These are phyloP conservation scores for Potorous gilbertii DNA, from an alignment of 2,797 vertebrate genomes.

Conservation along the genomic window DNA sequence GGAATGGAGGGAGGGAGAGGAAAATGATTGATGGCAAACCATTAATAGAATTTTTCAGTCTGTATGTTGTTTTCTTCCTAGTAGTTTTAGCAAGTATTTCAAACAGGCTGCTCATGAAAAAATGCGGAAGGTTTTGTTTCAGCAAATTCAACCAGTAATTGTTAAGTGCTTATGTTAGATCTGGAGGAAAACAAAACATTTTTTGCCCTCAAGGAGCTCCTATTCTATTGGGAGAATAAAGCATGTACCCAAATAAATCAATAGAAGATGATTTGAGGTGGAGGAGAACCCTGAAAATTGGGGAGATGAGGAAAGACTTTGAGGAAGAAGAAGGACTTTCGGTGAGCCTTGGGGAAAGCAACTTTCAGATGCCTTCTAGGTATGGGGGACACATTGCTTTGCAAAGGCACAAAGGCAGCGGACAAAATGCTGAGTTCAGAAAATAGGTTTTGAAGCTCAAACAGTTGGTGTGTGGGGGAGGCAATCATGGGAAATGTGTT, in stretches of 20 bases:
- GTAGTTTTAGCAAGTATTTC: conserved; percentile 41
- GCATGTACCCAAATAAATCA: not conserved
- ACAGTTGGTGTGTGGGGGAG: not conserved
- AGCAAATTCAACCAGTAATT: not conserved
- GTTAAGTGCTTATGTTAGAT: not conserved
- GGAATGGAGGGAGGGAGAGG: not conserved
- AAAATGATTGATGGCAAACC: conserved; percentile 60
- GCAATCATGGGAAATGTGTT: not conserved
- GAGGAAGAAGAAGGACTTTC: not conserved
- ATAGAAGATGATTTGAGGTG: not conserved
- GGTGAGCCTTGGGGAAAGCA: not conserved
- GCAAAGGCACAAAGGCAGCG: not conserved
- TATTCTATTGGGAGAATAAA: not conserved
- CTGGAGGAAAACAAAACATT: not conserved
- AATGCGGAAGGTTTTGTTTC: conserved; percentile 38
- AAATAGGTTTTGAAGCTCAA: not conserved
- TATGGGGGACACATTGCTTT: not conserved
- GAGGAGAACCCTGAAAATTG: not conserved
- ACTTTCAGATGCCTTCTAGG: not conserved
- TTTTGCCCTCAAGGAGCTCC: not conserved
- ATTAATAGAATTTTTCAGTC: conserved; percentile 26
- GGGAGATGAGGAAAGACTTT: not conserved
- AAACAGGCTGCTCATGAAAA: conserved; percentile 54
- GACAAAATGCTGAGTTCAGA: not conserved
- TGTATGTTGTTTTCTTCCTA: not conserved